Base-by-base conservation (phyloP, 92 coral and sea anemone species). In the Zoanthus sociatus region DNA sequence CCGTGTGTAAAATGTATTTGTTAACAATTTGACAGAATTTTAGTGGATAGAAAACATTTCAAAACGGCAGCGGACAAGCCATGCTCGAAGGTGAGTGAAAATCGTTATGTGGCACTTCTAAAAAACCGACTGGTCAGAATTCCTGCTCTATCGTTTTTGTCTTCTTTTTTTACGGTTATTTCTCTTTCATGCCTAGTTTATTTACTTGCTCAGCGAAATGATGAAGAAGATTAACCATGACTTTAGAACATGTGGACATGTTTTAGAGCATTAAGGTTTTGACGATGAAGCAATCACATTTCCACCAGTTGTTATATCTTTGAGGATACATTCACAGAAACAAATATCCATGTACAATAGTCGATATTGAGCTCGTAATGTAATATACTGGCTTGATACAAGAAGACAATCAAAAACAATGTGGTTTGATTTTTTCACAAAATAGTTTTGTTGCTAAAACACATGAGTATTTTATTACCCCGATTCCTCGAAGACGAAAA, bases 21-120 rank as follows among this genome's bases (percentile, higher is more conserved):
- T 42, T 44, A 42, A 70, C 11, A 51, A 81, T 47, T 81, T 81
- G 76, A 81, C 85, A 81, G 85, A 44, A 46, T 68, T 81, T 13
- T 64, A 64, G 85, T 20, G 56, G 75, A 81, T 12, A 44, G 61
- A 75, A 81, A 66, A 64, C 85, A 81, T 10, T 56, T 16, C 74
- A 68, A 64, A 81, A 74, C 26, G 44, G 53, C 61, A 45, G 85
- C 20, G 75, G 75, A 81, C 37, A 21, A 81, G 73, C 71, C 44
- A 81, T 66, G 85, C 73, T 21, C 63, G 58, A 81, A 45, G 85
- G 85, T 81, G 45, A 81, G 85, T 81, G 26, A 26, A 16, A 42
- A 61, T 16, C 31, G 13, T 5, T 66, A 42, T 44, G 14, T 81
- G 63, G 12, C 75, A 33, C 74, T 51, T 66, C 66, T 78, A 32